These are phyloP conservation scores for Magallana angulata DNA, from an alignment of 1,140 invertebrate genomes.

Conservation along the genomic window DNA sequence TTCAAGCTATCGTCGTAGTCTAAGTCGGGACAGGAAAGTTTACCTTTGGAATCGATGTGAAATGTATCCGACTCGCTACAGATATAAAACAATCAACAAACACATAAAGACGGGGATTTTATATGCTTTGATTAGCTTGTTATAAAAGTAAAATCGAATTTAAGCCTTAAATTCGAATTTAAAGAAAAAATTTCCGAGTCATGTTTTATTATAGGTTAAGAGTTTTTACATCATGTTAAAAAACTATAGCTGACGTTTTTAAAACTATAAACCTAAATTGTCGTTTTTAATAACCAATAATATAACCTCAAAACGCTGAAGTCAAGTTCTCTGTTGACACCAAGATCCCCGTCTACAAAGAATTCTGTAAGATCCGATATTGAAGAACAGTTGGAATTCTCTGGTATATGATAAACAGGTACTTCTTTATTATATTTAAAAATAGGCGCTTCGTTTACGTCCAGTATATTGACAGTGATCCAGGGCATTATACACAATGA, in stretches of 20 bases:
- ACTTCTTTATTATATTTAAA: neutral
- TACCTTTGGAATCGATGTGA: neutral
- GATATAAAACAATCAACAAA: neutral
- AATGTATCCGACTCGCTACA: neutral
- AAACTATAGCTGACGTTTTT: neutral
- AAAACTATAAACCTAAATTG: no score
- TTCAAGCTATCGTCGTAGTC: neutral
- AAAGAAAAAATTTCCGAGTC: no score
- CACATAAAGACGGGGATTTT: neutral
- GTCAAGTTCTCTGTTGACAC: neutral
- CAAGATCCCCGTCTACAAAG: neutral
- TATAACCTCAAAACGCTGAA: neutral
- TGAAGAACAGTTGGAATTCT: neutral
- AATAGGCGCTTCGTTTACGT: neutral
- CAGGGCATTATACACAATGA: neutral
- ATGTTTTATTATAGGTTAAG: no score
- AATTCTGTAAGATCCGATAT: neutral
- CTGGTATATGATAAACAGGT: neutral
- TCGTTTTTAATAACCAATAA: no score
- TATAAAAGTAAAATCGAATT: no score
- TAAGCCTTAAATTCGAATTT: no score
- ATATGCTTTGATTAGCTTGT: no score
- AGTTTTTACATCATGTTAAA: no score
- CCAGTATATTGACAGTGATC: neutral
- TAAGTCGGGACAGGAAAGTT: neutral